These are phyloP conservation scores for Cinclus mexicanus DNA, from an alignment of 2,113 vertebrate species.

Conservation along the genomic window DNA sequence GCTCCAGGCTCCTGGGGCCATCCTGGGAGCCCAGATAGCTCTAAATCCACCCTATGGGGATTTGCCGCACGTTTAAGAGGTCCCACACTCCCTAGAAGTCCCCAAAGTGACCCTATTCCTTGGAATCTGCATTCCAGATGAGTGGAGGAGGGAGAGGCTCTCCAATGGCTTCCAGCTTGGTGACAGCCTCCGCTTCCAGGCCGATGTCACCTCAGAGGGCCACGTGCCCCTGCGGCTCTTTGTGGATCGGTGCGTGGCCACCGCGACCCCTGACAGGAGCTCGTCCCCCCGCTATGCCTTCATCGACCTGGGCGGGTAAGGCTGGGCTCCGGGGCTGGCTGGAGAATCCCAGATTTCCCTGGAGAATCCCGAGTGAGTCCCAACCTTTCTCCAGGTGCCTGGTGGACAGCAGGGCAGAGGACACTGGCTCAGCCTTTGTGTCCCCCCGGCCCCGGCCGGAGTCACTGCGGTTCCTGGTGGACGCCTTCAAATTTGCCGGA, in stretches of 20 bases:
- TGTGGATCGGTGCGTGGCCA: not conserved
- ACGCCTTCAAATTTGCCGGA: not conserved
- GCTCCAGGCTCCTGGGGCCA: not conserved
- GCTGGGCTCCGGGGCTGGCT: not conserved
- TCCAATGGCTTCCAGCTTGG: not conserved
- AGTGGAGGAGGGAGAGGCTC: not conserved
- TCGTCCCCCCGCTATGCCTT: not conserved
- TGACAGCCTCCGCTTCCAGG: not conserved
- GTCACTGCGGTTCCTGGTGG: not conserved
- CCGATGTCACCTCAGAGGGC: not conserved
- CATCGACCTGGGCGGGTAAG: not conserved
- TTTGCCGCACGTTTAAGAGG: accelerated
- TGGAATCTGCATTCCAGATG: not conserved
- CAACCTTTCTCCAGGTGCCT: not conserved
- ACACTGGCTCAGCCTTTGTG: not conserved
- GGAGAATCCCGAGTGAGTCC: not conserved
- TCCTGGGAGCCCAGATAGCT: accelerated
- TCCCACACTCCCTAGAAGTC: accelerated
- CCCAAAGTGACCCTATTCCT: not conserved
- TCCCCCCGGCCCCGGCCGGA: not conserved
- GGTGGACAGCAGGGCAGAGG: not conserved
- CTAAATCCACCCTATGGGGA: accelerated
- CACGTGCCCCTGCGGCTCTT: not conserved
- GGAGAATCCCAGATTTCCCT: accelerated
- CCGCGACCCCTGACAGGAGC: not conserved